Base-by-base conservation (phyloP, 1,140 invertebrate genomes). In the Proctacanthus coquilletti region DNA sequence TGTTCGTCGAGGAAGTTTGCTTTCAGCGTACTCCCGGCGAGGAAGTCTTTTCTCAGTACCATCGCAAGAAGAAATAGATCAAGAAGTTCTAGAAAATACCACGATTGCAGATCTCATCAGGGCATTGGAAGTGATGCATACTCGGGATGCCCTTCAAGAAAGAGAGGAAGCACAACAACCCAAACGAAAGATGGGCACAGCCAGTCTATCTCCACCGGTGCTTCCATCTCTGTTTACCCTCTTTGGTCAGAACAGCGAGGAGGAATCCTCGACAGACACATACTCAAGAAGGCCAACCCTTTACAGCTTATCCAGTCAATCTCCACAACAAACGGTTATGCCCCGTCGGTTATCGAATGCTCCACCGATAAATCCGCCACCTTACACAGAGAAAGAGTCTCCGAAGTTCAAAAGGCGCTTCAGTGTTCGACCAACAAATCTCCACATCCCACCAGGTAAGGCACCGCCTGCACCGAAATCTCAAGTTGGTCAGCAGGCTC, bases 91-190 rank as follows among this genome's bases (percentile, higher is more conserved):
- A 29, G 80, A 84, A 61, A 72, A 81, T 46, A 84, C 80, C 1
- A 81, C 76, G 14, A 59, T 84, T 9, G 78, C 78, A 3, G 80
- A 84, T 57, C 69, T 84, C 15, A 62, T 83, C 11, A 61, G 79
- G 21, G 77, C 77, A 0, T 50, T 84, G 11, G 72, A 77, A 18
- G 69, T 72, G 23, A 55, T 79, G 21, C 70, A 73, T 27, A 60
- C 62, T 1, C 52, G 57, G 14, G 54, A 53, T 2, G 53, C 48
- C 8, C 37, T 56, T 8, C n/a, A n/a, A n/a, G n/a, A n/a, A n/a
- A n/a, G n/a, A 54, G 56, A n/a, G n/a, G n/a, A n/a, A n/a, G n/a
- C n/a, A n/a, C n/a, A n/a, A 15, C 52, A 57, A 18, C 39, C 36
- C 33, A 60, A 64, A 30, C 56, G 70, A 8, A 72, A 75, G 51